phyloP scores from a whole-genome alignment of 2,797 vertebrate species.

The Allobates femoralis region DNA sequence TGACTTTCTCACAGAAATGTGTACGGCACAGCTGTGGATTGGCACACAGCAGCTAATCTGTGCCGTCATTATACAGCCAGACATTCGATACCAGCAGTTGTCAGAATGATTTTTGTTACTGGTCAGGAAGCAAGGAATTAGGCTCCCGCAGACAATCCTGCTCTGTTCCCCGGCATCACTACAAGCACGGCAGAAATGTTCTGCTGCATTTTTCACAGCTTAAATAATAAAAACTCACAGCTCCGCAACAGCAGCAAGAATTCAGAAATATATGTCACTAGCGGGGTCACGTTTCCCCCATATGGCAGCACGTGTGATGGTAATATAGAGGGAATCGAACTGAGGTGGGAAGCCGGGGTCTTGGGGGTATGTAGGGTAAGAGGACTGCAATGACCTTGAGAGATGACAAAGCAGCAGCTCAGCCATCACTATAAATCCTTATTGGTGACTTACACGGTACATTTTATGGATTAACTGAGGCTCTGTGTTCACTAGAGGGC shows the following conservation, averaged over 20 bases:
- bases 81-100: slow-evolving; percentile 30
- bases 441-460: background rate
- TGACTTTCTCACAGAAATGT: background rate
- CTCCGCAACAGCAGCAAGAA: slow-evolving; percentile 16
- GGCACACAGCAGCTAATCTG: slow-evolving; percentile 5
- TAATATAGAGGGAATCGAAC: background rate
- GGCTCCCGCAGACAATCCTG: slow-evolving; percentile 1
- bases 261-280: slow-evolving; percentile 4
- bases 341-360: background rate
- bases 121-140: slow-evolving; percentile 17
- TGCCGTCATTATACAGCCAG: slow-evolving; percentile 1
- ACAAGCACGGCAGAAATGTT: slow-evolving; percentile 28
- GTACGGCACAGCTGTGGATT: slow-evolving; percentile 20
- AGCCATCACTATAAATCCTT: background rate
- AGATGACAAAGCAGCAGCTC: background rate
- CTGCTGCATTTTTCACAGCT: slow-evolving; percentile 23
- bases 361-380: background rate
- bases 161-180: slow-evolving; percentile 12
- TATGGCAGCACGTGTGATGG: background rate
- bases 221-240: slow-evolving; percentile 24
- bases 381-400: background rate
- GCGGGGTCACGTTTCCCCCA: slow-evolving; percentile 7
- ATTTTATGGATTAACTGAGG: background rate
- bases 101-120: slow-evolving; percentile 31
- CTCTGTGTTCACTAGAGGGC: slow-evolving; percentile 6